phyloP scores from a whole-genome alignment of 2,888 invertebrate genomes.

The Mesochorus sp. region DNA sequence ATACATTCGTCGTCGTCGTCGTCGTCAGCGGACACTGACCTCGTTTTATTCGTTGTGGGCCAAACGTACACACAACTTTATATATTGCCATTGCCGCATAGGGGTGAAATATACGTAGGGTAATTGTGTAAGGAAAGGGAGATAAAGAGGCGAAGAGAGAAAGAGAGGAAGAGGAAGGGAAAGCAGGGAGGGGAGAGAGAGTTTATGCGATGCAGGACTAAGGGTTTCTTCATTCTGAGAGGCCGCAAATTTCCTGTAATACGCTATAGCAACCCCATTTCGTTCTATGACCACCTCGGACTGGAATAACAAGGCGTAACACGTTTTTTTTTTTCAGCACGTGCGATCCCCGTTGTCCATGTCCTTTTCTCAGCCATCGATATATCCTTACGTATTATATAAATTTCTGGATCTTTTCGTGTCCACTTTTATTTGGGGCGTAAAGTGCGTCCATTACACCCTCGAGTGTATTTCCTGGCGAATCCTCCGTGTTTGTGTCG shows the following conservation, averaged over 20 bases:
- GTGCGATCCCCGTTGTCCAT: too few species aligned
- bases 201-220: slow-evolving; percentile 25
- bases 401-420: too few species aligned
- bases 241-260: slow-evolving; percentile 25
- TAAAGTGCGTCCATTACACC: too few species aligned
- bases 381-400: too few species aligned
- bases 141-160: neutral
- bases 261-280: slow-evolving; percentile 56
- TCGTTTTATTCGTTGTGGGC: slow-evolving; percentile 17
- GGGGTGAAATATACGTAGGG: neutral
- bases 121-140: neutral
- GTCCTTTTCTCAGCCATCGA: too few species aligned
- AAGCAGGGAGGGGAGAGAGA: neutral
- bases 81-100: slow-evolving; percentile 10
- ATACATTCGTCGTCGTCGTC: slow-evolving; percentile 20
- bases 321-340: too few species aligned
- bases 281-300: too few species aligned
- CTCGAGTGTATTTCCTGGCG: too few species aligned
- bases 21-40: slow-evolving; percentile 31
- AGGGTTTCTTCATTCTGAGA: slow-evolving; percentile 30
- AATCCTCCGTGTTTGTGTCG: too few species aligned
- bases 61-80: slow-evolving; percentile 5
- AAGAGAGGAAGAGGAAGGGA: neutral
- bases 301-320: too few species aligned
- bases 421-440: too few species aligned